Percentiles rank a stretch among this genome's conserved stretches.
Evolutionary conservation across 2,888 invertebrate genomes (phyloP).

Genomic region (Mesoligia furuncula): DNA sequence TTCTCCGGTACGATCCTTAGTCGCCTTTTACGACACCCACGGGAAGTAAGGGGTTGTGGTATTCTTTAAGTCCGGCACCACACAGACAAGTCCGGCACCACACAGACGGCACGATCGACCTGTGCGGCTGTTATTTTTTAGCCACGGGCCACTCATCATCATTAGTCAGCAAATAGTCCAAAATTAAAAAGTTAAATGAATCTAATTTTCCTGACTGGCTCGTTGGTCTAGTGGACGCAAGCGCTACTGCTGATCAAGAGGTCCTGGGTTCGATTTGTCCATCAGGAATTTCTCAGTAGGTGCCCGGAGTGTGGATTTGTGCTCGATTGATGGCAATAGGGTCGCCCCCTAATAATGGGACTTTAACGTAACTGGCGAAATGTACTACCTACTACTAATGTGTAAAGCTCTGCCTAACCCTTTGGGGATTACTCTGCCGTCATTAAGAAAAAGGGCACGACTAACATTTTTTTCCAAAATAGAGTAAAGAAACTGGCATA

Average conservation of each 20-base stretch:
- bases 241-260: neutral
- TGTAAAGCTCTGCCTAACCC: neutral
- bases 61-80: no score
- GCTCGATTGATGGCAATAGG: neutral
- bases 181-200: neutral
- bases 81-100: no score
- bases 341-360: neutral
- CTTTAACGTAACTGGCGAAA: neutral
- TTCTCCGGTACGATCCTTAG: no score
- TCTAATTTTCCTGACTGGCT: neutral
- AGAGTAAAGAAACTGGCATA: no score
- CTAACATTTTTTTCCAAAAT: no score
- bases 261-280: neutral
- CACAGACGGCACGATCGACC: no score
- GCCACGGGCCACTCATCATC: no score
- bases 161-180: neutral
- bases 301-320: neutral
- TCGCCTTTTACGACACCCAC: no score
- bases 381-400: neutral
- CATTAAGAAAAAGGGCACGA: no score
- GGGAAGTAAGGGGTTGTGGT: no score
- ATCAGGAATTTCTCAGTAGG: neutral
- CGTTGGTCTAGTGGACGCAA: neutral
- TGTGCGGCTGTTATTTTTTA: no score
- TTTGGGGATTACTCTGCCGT: no score